These are phyloP conservation scores for Morpho achilles DNA, from an alignment of 2,888 invertebrate species.

Conservation along the genomic window DNA sequence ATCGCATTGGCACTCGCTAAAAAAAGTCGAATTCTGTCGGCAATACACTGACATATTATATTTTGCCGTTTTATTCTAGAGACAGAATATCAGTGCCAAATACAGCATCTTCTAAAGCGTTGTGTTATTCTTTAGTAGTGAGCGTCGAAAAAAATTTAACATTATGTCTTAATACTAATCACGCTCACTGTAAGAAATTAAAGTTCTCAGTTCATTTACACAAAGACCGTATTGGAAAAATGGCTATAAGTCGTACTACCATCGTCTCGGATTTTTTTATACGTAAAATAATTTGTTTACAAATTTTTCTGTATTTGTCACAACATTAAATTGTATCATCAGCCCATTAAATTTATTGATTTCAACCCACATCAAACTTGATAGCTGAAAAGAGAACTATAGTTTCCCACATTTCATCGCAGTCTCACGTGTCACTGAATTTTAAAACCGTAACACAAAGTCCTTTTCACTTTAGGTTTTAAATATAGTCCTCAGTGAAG, in stretches of 20 bases:
- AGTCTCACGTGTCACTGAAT: slow-evolving; percentile 16
- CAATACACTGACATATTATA: slow-evolving; percentile 9
- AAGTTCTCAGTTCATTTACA: slow-evolving; percentile 10
- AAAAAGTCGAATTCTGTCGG: slow-evolving; percentile 19
- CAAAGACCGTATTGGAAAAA: neutral
- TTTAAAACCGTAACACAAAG: slow-evolving; percentile 14
- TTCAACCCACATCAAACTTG: no score
- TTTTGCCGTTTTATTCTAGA: slow-evolving; percentile 5
- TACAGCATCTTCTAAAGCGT: slow-evolving; percentile 43
- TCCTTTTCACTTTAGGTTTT: slow-evolving; percentile 16
- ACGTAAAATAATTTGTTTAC: no score
- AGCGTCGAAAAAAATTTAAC: slow-evolving; percentile 41
- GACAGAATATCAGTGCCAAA: slow-evolving; percentile 30
- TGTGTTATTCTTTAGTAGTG: slow-evolving; percentile 45
- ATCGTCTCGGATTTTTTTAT: no score
- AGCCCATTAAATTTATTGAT: no score
- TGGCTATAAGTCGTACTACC: no score
- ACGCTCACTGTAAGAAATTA: slow-evolving; percentile 19
- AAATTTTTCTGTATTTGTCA: no score
- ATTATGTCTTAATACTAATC: slow-evolving; percentile 49
- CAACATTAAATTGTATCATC: no score
- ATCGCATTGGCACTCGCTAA: slow-evolving; percentile 24
- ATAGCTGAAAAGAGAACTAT: slow-evolving; percentile 5
- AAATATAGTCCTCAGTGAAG: slow-evolving; percentile 17
- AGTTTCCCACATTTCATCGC: slow-evolving; percentile 1